Evolutionary conservation across 1,140 invertebrate species (phyloP), one percentile per base, ranked within the genome.

Genomic region (Agrypnia vestita): DNA sequence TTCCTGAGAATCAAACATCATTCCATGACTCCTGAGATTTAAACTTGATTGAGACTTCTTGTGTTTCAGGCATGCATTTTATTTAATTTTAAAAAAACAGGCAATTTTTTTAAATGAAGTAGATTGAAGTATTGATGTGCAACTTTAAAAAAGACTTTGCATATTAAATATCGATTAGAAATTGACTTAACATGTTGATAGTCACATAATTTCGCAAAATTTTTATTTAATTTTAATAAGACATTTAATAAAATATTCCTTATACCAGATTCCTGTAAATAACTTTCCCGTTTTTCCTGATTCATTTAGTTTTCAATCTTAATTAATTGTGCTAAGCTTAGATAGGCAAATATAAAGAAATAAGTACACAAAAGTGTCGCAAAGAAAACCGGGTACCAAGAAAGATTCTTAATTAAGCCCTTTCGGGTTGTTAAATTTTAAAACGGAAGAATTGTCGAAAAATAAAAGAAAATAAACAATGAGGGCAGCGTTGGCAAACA

Each of bases 381-480:
- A 49, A 69, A 69, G 64, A 69, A 69, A 69, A 46, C 46, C 15
- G 17, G 44, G 43, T 46, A 6, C 15, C 15, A 10, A 69, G 44
- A 47, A 69, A 69, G 15, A 15, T 69, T 15, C 64, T 69, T 69
- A 69, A 69, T 69, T 69, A 69, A 69, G 64, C 46, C 64, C n/a
- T 69, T 69, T 19, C 64, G 44, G 44, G 17, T 44, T n/a, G 64
- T 49, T 69, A 69, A 69, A 69, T 69, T 69, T 9, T 69, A 69
- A 69, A 69, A 49, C 44, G 43, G 46, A 69, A 49, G 64, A 69
- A 69, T 69, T 46, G 43, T n/a, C 7, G 6, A 19, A 21, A 69
- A 69, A 69, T 19, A 49, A 69, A 44, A 35, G 3, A n/a, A 43
- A 4, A 35, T n/a, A 44, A 43, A 47, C 35, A 15, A 62, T 46